phyloP scores from a whole-genome alignment of 53 echinoderm and acorn worm genomes.

The Paracentrotus lividus region DNA sequence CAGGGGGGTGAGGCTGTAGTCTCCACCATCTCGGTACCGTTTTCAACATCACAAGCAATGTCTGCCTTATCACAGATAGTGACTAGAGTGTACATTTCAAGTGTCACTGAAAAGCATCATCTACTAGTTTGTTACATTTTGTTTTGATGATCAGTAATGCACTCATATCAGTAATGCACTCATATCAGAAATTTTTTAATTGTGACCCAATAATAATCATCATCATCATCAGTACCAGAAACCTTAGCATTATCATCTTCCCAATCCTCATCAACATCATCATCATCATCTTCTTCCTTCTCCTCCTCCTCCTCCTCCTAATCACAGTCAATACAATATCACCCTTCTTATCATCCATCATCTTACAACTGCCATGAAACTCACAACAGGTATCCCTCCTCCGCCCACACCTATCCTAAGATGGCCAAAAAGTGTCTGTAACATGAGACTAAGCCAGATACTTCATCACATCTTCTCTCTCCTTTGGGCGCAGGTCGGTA shows the following conservation, averaged over 20 bases:
- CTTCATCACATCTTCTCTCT: conserved; percentile 38
- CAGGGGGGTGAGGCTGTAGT: conserved; percentile 18
- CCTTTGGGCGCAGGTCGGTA: conserved; percentile 43
- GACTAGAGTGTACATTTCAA: too few relatives aligned
- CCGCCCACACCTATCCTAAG: background rate
- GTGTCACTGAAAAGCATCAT: too few relatives aligned
- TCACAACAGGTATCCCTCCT: background rate
- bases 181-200: too few relatives aligned
- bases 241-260: background rate
- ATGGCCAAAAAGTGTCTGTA: conserved; percentile 28
- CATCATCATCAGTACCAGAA: background rate
- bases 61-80: too few relatives aligned
- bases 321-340: too few relatives aligned
- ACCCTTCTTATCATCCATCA: conserved; percentile 7
- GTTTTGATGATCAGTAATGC: too few relatives aligned
- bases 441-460: conserved; percentile 33
- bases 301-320: too few relatives aligned
- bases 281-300: background rate
- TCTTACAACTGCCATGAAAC: background rate
- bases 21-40: background rate
- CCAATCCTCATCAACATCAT: background rate
- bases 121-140: background rate
- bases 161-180: too few relatives aligned
- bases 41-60: background rate
- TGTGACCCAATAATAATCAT: too few relatives aligned